A percentile compares a stretch with the other conserved stretches of the same genome.
These are phyloP conservation scores for Cladopsammia gracilis DNA, from an alignment of 64 coral and sea anemone genomes.

Conservation along the genomic window DNA sequence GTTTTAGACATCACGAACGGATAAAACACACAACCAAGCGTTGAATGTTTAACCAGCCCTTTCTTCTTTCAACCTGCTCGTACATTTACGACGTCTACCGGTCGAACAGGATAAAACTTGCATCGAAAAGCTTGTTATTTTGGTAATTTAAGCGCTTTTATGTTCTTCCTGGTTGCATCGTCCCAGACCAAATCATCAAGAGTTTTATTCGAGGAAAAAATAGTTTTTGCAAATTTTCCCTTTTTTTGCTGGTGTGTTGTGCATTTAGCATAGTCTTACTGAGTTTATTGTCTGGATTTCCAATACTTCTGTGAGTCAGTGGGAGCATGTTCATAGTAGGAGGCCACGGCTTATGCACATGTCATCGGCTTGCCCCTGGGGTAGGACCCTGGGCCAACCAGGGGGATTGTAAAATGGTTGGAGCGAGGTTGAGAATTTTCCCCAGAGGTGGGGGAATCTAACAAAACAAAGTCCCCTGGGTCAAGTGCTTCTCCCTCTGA, in stretches of 20 bases:
- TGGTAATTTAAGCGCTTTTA: neutral
- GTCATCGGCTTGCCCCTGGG: too few species aligned
- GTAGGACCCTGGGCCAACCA: too few species aligned
- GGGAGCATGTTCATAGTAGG: constrained; percentile 23
- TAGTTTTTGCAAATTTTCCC: neutral
- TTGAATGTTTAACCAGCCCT: neutral
- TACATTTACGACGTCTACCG: neutral
- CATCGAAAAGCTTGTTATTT: neutral
- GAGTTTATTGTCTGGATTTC: constrained; percentile 12
- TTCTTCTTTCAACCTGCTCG: neutral
- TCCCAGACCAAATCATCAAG: neutral
- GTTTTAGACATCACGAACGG: constrained; percentile 7
- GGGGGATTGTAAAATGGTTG: too few species aligned
- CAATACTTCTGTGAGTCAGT: neutral
- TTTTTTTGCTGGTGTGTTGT: neutral
- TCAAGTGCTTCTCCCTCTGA: too few species aligned
- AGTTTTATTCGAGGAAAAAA: too few species aligned
- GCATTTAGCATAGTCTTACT: constrained; percentile 41
- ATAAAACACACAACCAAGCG: neutral
- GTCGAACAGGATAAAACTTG: neutral
- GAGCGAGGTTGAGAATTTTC: too few species aligned
- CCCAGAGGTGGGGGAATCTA: too few species aligned
- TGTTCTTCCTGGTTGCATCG: constrained; percentile 25
- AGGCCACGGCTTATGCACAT: too few species aligned
- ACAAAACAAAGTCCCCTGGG: too few species aligned